Evolutionary conservation across 2,888 invertebrate genomes (phyloP).

Genomic region (Drosophila lacicola): DNA sequence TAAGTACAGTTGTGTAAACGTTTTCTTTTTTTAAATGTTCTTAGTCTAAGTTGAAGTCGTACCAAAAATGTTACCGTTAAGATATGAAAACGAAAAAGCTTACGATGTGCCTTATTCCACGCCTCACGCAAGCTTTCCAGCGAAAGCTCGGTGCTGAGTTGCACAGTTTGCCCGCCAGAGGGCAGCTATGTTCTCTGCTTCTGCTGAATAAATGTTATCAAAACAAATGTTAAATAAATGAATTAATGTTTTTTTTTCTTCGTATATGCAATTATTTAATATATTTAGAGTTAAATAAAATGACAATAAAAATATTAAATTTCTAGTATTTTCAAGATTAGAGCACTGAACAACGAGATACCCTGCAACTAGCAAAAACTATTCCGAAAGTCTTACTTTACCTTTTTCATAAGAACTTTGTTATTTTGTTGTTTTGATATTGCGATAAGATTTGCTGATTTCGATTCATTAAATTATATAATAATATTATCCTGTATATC

Average conservation of each 20-base stretch:
- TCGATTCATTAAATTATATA: too few species aligned
- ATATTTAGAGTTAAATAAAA: too few species aligned
- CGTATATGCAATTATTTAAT: too few species aligned
- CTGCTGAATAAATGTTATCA: constrained; percentile 38
- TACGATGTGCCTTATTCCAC: constrained; percentile 18
- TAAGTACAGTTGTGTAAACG: constrained; percentile 34
- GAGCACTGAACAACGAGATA: too few species aligned
- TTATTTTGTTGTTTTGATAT: too few species aligned
- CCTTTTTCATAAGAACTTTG: too few species aligned
- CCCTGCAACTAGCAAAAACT: too few species aligned
- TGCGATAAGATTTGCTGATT: too few species aligned
- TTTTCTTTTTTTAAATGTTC: constrained; percentile 17
- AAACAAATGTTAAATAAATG: neutral
- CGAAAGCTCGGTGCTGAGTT: constrained; percentile 36
- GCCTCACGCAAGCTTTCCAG: constrained; percentile 20
- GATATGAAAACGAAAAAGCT: constrained; percentile 39
- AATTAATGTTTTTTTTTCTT: neutral
- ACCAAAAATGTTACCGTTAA: constrained; percentile 46
- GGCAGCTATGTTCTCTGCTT: constrained; percentile 27
- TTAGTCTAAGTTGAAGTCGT: constrained; percentile 45
- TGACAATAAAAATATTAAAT: too few species aligned
- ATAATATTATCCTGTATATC: too few species aligned
- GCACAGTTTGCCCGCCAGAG: constrained; percentile 26
- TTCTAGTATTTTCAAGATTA: too few species aligned
- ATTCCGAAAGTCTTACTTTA: too few species aligned